These are phyloP conservation scores for Heliconius cydno DNA, from an alignment of 2,888 invertebrate species.

Conservation along the genomic window DNA sequence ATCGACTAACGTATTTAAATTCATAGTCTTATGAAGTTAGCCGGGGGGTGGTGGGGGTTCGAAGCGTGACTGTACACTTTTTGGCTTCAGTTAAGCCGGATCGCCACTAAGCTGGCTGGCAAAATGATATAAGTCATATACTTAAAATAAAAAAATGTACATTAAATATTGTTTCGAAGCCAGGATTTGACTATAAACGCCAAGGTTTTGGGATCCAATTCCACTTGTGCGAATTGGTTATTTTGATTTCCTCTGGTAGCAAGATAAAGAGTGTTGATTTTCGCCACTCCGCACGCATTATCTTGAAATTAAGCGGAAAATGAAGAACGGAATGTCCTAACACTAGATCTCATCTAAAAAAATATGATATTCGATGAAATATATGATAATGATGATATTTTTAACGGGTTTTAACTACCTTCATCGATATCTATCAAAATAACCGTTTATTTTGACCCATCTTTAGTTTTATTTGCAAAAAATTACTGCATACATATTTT, in stretches of 20 bases:
- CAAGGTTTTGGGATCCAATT: neutral
- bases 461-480: no score
- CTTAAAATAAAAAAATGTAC: conserved; percentile 4
- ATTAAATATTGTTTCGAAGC: neutral
- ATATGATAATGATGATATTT: no score
- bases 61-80: conserved; percentile 83
- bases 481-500: no score
- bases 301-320: neutral
- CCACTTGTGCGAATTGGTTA: neutral
- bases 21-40: conserved; percentile 84
- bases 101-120: conserved; percentile 65
- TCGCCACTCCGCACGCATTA: neutral
- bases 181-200: neutral
- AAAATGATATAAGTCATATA: conserved; percentile 44
- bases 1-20: conserved; percentile 83
- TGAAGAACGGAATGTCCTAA: neutral
- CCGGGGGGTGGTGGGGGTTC: conserved; percentile 58
- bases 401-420: no score
- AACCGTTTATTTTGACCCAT: no score
- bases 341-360: no score
- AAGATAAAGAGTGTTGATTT: neutral
- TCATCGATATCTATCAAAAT: no score
- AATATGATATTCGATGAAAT: no score
- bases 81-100: conserved; percentile 81
- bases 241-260: neutral